These are phyloP conservation scores for Taxidea taxus DNA, from an alignment of 2,113 vertebrate species.

Conservation along the genomic window DNA sequence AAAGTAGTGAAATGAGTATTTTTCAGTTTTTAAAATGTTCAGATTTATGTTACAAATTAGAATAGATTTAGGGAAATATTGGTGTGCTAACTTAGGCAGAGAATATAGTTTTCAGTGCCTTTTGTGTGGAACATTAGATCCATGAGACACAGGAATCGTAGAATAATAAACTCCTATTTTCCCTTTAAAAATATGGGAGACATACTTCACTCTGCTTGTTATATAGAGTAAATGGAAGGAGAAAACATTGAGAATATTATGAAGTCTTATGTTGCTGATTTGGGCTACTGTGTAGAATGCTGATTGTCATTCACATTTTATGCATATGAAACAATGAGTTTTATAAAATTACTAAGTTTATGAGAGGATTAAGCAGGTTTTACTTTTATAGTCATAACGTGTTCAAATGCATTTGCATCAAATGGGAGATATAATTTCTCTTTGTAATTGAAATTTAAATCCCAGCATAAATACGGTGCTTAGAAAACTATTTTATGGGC, in stretches of 20 bases:
- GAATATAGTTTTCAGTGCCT: background rate
- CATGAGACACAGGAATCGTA: background rate
- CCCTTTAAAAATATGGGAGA: background rate
- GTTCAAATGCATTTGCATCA: slow-evolving; percentile 64
- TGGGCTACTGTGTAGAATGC: slow-evolving; percentile 18
- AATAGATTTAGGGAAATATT: background rate
- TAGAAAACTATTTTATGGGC: slow-evolving; percentile 69
- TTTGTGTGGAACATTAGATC: background rate
- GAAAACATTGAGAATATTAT: background rate
- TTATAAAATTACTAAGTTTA: slow-evolving; percentile 74
- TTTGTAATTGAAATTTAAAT: slow-evolving; percentile 77
- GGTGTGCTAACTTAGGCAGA: background rate
- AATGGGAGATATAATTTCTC: slow-evolving; percentile 69
- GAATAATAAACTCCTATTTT: background rate
- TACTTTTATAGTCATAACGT: slow-evolving; percentile 58
- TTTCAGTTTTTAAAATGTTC: slow-evolving; percentile 11
- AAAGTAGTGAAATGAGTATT: background rate
- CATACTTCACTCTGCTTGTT: slow-evolving; percentile 59
- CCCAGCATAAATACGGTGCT: slow-evolving; percentile 41
- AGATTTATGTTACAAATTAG: slow-evolving; percentile 6
- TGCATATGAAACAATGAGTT: slow-evolving; percentile 60
- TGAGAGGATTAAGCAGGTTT: slow-evolving; percentile 68
- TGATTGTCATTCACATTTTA: slow-evolving; percentile 57
- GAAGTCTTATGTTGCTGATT: slow-evolving; percentile 55
- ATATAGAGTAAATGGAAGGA: slow-evolving; percentile 11